Base-by-base conservation (phyloP, 2,888 invertebrate genomes). In the Odontothrips loti region DNA sequence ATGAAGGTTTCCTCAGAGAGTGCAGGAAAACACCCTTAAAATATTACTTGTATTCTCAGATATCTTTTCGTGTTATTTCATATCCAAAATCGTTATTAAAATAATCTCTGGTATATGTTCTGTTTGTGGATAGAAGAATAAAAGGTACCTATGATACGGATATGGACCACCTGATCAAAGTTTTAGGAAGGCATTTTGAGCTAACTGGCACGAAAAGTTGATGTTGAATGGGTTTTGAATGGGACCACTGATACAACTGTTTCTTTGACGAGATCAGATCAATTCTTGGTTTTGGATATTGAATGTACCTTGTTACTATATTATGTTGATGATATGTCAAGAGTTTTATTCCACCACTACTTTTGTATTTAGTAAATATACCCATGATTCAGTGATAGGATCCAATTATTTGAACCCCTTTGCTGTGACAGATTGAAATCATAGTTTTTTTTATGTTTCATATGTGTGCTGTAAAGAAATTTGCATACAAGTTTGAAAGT, bases 161-260 rank as follows among this genome's bases (percentile, higher is more conserved):
- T 43, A 43, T 6, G 34, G 34, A 43, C 34, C 34, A 43, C 34
- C 34, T 43, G 2, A 43, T 43, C 34, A 43, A 2, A 43, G 2
- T 43, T 43, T 43, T 43, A 43, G 34, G 6, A 43, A 43, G 34
- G 34, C 34, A 43, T 43, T 43, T 43, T 43, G 34, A 43, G 34
- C 34, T 43, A 43, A 43, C 34, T 58, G 58, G 58, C 58, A 15
- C 20, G 58, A 20, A 58, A 58, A 58, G 20, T 58, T 58, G 58
- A 12, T 75, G 23, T 9, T 75, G 23, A 75, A 75, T 27, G 23
- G 68, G 23, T 75, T 75, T 75, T 75, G 68, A 75, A 27, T 75
- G 68, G 68, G 68, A 75, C 68, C 68, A 75, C 68, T 68, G 68
- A 23, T 68, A 23, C 68, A 75, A 75, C 68, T 75, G 68, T 58